These are phyloP conservation scores for Zaprionus lachaisei DNA, from an alignment of 1,140 invertebrate genomes.

Conservation along the genomic window DNA sequence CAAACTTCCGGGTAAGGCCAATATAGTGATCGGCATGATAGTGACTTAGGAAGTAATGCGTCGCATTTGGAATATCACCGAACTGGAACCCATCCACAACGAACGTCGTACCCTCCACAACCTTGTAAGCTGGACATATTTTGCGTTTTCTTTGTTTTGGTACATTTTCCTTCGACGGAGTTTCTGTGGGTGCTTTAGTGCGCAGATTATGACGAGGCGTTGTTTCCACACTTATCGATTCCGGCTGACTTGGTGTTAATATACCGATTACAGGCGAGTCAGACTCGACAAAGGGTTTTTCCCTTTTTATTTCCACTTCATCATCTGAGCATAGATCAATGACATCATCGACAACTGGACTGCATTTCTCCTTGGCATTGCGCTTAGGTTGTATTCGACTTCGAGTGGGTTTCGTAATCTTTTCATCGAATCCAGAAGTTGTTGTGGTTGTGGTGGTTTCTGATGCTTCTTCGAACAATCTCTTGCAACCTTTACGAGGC, in stretches of 20 bases:
- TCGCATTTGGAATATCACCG: slow-evolving; percentile 88
- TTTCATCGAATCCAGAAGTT: neutral
- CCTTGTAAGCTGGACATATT: slow-evolving; percentile 75
- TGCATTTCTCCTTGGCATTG: slow-evolving; percentile 45
- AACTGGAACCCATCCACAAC: slow-evolving; percentile 92
- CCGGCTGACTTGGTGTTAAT: neutral
- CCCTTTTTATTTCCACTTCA: slow-evolving; percentile 16
- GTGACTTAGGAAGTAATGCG: slow-evolving; percentile 90
- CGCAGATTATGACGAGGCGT: slow-evolving; percentile 2
- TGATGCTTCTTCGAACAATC: slow-evolving; percentile 57
- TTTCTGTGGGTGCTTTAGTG: neutral
- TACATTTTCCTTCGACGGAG: neutral
- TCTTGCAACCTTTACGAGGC: slow-evolving; percentile 54
- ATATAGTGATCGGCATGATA: slow-evolving; percentile 92
- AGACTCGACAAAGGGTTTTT: neutral
- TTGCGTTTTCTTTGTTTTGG: slow-evolving; percentile 31
- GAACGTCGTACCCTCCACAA: slow-evolving; percentile 87
- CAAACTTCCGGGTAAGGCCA: slow-evolving; percentile 86
- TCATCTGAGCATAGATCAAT: slow-evolving; percentile 67
- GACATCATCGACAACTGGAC: slow-evolving; percentile 13
- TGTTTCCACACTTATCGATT: neutral
- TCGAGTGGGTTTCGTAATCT: neutral
- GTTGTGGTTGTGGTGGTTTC: slow-evolving; percentile 6
- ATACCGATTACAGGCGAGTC: neutral
- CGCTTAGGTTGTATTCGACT: slow-evolving; percentile 49